phyloP scores from a whole-genome alignment of 2,797 vertebrate genomes.

The Neosilurus hyrtlii region DNA sequence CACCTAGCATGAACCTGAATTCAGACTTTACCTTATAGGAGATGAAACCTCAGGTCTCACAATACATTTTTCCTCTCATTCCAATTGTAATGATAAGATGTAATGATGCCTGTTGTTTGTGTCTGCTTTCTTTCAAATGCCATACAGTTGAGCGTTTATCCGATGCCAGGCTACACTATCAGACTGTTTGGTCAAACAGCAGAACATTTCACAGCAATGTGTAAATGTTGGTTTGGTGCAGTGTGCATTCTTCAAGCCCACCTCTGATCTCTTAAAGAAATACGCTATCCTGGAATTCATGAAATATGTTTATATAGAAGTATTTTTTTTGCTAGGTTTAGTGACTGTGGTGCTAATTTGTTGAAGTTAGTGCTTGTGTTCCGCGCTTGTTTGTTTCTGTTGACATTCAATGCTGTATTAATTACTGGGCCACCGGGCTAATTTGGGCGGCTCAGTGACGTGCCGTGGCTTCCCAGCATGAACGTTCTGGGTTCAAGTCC shows the following conservation, averaged over 20 bases:
- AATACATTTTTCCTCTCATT: slow-evolving; percentile 3
- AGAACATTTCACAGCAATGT: slow-evolving; percentile 1
- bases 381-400: not conserved
- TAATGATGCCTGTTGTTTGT: slow-evolving; percentile 51
- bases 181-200: not conserved
- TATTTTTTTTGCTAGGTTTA: not conserved
- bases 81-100: slow-evolving; percentile 56
- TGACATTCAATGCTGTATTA: too few relatives aligned
- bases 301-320: not conserved
- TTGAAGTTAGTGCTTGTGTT: not conserved
- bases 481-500: too few relatives aligned
- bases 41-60: not conserved
- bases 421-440: not conserved
- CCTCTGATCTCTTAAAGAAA: not conserved
- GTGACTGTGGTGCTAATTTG: not conserved
- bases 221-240: not conserved
- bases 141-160: not conserved
- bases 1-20: not conserved
- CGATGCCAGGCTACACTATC: not conserved
- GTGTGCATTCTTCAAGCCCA: not conserved
- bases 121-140: slow-evolving; percentile 39
- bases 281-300: not conserved
- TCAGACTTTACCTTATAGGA: not conserved
- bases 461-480: too few relatives aligned
- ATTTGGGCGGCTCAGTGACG: too few relatives aligned